Evolutionary conservation across 2,113 vertebrate species (phyloP), one percentile per base, ranked within the genome.

Genomic region (Elephas maximus): DNA sequence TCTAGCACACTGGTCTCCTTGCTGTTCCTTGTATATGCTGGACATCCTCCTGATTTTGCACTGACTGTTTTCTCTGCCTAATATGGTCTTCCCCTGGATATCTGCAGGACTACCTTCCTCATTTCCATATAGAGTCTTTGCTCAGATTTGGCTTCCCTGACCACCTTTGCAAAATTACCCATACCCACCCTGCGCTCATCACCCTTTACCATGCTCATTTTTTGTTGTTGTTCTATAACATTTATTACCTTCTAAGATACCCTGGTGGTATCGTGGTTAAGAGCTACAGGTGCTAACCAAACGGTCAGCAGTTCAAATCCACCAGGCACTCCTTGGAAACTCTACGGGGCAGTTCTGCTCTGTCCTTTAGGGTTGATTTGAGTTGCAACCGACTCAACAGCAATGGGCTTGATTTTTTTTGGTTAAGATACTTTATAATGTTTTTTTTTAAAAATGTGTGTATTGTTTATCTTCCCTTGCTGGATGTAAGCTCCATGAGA

Each of bases 381-480:
- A 37, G 37, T 37, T 37, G 37, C 37, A 37, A 37, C 37, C 37
- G 37, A 37, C 37, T 37, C 37, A 37, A 37, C 37, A 37, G 37
- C 37, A 37, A 37, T 37, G 37, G 37, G 37, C 37, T 37, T 37
- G 37, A 37, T 37, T 37, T 37, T 37, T 37, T 37, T 37, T 37
- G 37, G 37, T 37, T 37, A 45, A 90, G n/a, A 78, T 71, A 82
- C 6, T 90, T 24, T 81, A 0, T 10, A 86, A 21, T 91, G 30
- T 88, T 23, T 77, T 57, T 88, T 74, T 96, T 69, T 57, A 62
- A 23, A 62, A 62, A 63, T 84, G 20, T 37, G 7, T 37, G 14
- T 67, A 15, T 85, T 87, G 1, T 69, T 89, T 74, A 76, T 86
- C 93, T 90, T 90, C 10, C 6, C 21, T 78, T 92, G 77, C 80